Base-by-base conservation (phyloP, 2,113 vertebrate genomes). In the Misgurnus anguillicaudatus region DNA sequence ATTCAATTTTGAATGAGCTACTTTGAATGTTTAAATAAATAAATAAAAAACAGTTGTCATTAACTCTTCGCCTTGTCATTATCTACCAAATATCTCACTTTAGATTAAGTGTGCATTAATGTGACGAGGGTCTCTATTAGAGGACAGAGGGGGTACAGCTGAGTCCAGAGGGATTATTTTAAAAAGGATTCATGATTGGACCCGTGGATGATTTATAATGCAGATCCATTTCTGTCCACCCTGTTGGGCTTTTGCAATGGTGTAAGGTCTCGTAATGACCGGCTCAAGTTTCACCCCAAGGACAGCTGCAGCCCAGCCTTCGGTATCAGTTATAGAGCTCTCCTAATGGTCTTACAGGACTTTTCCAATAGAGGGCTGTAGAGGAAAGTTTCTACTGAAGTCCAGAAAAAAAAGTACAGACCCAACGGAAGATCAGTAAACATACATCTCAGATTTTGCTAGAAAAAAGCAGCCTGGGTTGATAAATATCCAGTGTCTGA, bases 281-380 rank as follows among this genome's bases (percentile, higher is more conserved):
- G 74, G 74, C 81, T 91, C 87, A 69, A 87, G 74, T 87, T 74
- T 90, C 83, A 83, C 80, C 87, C 82, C 0, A 84, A 82, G 84
- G 87, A 88, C 91, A 93, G 88, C 87, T 90, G 87, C 89, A 90
- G 76, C 69, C 68, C 78, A 82, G 80, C 79, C 83, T 88, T 87
- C 87, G 31, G 72, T 80, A 58, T 21, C 71, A 13, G 66, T 45
- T 42, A 73, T 62, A 80, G 38, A 77, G 42, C 36, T 21, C n/a
- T 58, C 51, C 1, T 36, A 42, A 68, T 16, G 1, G 39, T 38
- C 41, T 17, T 31, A 24, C 66, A 47, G 19, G 53, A 66, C 1
- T 47, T 66, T 68, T 53, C 69, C 41, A 58, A 66, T 64, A 62
- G 41, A 63, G 39, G 57, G 41, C 68, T 70, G 67, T 42, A 82